A percentile compares a stretch with the other conserved stretches of the same genome.
Evolutionary conservation across 2,113 vertebrate species (phyloP).

Genomic region (Ascaphus truei): DNA sequence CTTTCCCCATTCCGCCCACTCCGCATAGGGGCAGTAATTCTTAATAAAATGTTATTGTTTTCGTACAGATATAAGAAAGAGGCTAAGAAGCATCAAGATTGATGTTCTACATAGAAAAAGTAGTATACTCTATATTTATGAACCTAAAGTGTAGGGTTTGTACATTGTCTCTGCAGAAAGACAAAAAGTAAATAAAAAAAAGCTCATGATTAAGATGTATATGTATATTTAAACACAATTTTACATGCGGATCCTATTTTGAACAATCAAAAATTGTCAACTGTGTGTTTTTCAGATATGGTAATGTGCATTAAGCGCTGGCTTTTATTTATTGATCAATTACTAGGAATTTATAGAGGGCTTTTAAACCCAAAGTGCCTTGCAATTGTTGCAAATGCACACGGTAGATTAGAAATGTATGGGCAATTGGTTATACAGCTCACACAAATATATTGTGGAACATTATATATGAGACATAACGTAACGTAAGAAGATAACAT

Average conservation of each 20-base stretch:
- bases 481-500: slow-evolving; percentile 24
- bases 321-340: slow-evolving; percentile 13
- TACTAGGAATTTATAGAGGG: no score
- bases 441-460: slow-evolving; percentile 7
- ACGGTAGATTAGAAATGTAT: slow-evolving; percentile 15
- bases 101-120: neutral
- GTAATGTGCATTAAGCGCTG: no score
- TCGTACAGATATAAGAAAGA: neutral
- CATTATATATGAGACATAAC: slow-evolving; percentile 22
- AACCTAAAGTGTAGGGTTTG: neutral
- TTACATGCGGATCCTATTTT: no score
- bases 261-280: no score
- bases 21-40: neutral
- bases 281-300: no score
- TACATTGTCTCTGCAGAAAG: neutral
- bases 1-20: neutral
- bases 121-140: neutral
- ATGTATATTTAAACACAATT: no score
- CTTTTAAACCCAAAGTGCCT: slow-evolving; percentile 13
- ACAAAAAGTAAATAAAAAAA: neutral
- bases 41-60: slow-evolving; percentile 25
- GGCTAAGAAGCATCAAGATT: neutral
- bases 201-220: no score
- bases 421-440: slow-evolving; percentile 13
- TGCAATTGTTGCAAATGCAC: slow-evolving; percentile 17